Percentiles rank a stretch among this genome's conserved stretches.
Conservation (phyloP, 1,140 invertebrate species). For the Octopus sinensis region DNA sequence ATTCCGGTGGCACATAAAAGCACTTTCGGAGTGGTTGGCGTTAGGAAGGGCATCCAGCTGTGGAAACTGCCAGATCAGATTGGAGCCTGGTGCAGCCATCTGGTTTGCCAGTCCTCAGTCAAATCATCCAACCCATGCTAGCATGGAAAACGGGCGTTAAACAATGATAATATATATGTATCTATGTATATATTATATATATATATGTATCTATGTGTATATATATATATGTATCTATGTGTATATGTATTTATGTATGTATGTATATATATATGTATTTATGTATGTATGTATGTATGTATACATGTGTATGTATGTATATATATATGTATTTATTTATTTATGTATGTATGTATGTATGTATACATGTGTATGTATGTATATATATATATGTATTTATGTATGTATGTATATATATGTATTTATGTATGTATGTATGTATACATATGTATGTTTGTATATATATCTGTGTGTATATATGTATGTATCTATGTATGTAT, state of each 20-base stretch:
- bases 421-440: neutral
- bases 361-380: neutral
- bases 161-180: no score
- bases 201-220: neutral
- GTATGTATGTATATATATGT: neutral
- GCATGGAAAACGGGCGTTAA: no score
- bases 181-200: no score
- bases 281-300: neutral
- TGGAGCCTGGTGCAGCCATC: no score
- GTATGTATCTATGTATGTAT: neutral
- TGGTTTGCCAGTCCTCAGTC: no score
- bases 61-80: no score
- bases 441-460: neutral
- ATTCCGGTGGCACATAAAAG: neutral
- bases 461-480: slow-evolving; percentile 3
- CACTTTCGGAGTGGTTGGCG: neutral
- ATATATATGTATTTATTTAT: neutral
- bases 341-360: neutral
- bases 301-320: neutral
- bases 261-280: neutral
- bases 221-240: neutral
- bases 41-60: no score
- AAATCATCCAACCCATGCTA: no score
- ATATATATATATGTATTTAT: neutral
- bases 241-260: neutral